Conservation (phyloP, 2,888 invertebrate species). For the Pammene aurita region DNA sequence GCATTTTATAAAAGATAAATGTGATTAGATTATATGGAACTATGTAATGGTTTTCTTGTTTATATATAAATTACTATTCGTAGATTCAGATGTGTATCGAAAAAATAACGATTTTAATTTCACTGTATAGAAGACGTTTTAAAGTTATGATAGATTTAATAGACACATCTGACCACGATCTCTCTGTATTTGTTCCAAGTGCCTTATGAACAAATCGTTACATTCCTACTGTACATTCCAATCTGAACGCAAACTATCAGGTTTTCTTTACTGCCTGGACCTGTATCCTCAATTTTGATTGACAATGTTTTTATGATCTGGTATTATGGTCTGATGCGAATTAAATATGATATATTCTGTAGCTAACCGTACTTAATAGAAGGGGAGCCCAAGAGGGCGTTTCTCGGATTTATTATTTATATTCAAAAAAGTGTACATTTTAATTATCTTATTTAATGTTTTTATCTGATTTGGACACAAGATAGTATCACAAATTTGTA, state of each 20-base stretch:
- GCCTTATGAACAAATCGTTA: slow-evolving; percentile 80
- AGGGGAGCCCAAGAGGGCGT: no score
- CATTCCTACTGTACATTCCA: slow-evolving; percentile 75
- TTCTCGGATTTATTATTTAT: no score
- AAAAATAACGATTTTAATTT: slow-evolving; percentile 23
- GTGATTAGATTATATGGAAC: slow-evolving; percentile 70
- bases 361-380: slow-evolving; percentile 39
- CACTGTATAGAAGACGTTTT: slow-evolving; percentile 31
- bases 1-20: slow-evolving; percentile 59
- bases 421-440: no score
- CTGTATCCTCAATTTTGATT: slow-evolving; percentile 19
- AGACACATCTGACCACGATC: slow-evolving; percentile 58
- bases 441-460: no score
- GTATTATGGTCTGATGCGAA: slow-evolving; percentile 42
- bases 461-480: no score
- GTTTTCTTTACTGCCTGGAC: slow-evolving; percentile 15
- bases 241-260: slow-evolving; percentile 40
- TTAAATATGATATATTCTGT: slow-evolving; percentile 34
- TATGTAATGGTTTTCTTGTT: slow-evolving; percentile 71
- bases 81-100: slow-evolving; percentile 45
- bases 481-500: no score
- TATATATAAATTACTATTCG: slow-evolving; percentile 52
- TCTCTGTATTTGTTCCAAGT: slow-evolving; percentile 79
- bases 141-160: slow-evolving; percentile 28
- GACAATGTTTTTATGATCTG: slow-evolving; percentile 32